phyloP scores from a whole-genome alignment of 2,888 invertebrate genomes.

The Ophion ventricosus region DNA sequence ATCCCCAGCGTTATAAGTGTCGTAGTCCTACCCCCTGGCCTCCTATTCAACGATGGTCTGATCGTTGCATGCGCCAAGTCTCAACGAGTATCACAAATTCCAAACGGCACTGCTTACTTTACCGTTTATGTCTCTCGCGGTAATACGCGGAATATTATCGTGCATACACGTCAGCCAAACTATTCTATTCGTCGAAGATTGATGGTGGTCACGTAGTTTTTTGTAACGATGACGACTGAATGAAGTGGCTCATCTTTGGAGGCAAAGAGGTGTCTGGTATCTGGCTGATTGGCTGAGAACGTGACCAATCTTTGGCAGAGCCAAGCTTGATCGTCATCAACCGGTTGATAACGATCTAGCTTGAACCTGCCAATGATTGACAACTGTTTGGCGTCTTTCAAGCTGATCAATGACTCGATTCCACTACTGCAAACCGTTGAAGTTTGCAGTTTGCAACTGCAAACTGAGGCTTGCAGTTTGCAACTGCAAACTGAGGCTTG shows the following conservation, averaged over 20 bases:
- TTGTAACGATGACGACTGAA: background rate
- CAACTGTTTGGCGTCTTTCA: too few species aligned
- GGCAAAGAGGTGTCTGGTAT: too few species aligned
- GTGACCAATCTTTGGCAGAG: too few species aligned
- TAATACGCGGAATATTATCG: background rate
- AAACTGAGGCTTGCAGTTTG: too few species aligned
- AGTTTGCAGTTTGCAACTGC: too few species aligned
- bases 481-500: too few species aligned
- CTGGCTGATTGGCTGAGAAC: too few species aligned
- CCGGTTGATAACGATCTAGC: too few species aligned
- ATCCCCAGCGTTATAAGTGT: constrained; percentile 15
- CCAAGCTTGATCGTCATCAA: too few species aligned
- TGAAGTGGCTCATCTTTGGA: background rate
- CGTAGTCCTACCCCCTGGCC: background rate
- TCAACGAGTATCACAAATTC: constrained; percentile 22
- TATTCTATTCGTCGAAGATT: background rate
- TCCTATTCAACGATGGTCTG: constrained; percentile 40
- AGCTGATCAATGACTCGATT: too few species aligned
- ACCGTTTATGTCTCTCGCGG: background rate
- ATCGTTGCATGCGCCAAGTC: constrained; percentile 34
- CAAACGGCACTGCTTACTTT: constrained; percentile 8
- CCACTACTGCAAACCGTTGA: too few species aligned
- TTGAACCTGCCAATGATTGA: too few species aligned
- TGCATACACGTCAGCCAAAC: background rate
- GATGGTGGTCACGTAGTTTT: background rate